These are phyloP conservation scores for Lymantria dispar DNA, from an alignment of 2,888 invertebrate species.

Conservation along the genomic window DNA sequence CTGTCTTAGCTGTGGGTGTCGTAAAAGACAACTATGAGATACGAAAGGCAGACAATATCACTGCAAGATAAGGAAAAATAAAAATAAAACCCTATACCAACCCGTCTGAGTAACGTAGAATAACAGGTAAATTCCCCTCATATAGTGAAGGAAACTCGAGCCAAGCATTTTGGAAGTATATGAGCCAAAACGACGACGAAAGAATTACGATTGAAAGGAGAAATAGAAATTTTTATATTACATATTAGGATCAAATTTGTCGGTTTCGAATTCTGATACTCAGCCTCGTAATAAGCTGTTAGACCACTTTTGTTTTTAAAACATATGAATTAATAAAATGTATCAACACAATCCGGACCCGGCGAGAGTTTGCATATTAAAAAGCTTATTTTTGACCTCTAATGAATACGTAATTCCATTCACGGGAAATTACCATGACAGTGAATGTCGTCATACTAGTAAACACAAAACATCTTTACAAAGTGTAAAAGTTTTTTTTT, in stretches of 20 bases:
- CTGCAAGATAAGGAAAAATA: too few species aligned
- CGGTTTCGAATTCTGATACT: conserved; percentile 3
- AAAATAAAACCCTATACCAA: too few species aligned
- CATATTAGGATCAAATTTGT: not conserved
- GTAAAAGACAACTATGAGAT: too few species aligned
- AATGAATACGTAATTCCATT: not conserved
- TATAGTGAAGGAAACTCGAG: too few species aligned
- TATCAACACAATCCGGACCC: not conserved
- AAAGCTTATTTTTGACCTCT: not conserved
- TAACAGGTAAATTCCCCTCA: too few species aligned
- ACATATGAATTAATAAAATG: not conserved
- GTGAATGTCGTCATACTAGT: not conserved
- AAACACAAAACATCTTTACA: not conserved
- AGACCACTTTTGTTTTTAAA: conserved; percentile 8
- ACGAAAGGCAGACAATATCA: too few species aligned
- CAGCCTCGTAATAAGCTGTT: conserved; percentile 2
- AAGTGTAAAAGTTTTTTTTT: too few species aligned
- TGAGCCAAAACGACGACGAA: too few species aligned
- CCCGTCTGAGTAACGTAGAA: too few species aligned
- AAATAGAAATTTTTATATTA: not conserved
- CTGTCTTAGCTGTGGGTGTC: too few species aligned
- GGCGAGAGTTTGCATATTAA: conserved; percentile 7
- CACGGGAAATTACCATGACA: not conserved
- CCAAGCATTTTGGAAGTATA: too few species aligned
- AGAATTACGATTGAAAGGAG: not conserved